A percentile compares a stretch with the other conserved stretches of the same genome.
Conservation (phyloP, 2,113 vertebrate species). For the Seriola dumerili region DNA sequence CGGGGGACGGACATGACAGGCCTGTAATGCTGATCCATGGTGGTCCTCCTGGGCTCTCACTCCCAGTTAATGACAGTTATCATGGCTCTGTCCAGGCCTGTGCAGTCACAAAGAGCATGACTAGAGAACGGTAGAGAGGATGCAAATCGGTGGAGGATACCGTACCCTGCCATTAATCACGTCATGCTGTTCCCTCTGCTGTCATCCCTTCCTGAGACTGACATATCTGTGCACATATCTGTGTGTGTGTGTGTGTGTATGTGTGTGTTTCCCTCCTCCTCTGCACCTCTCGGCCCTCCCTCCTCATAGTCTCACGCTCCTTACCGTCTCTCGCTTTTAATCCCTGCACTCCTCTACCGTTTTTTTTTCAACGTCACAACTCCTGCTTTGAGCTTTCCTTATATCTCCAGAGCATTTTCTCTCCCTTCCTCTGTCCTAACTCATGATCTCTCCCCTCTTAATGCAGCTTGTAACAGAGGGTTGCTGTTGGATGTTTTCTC, state of each 20-base stretch:
- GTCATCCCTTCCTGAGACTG: conserved; percentile 24
- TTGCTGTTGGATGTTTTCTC: conserved; percentile 28
- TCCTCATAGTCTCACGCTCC: background rate
- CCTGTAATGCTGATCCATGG: conserved; percentile 59
- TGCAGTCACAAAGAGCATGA: conserved; percentile 44
- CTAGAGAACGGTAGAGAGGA: conserved; percentile 38
- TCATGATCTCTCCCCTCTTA: background rate
- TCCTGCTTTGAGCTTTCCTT: background rate
- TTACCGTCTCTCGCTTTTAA: background rate
- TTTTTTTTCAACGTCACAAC: background rate
- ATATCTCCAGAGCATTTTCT: background rate
- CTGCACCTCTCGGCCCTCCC: background rate
- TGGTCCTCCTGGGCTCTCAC: conserved; percentile 49
- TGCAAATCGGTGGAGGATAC: conserved; percentile 45
- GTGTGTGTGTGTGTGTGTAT: conserved; percentile 15
- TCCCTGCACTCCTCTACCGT: background rate
- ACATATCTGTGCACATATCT: conserved; percentile 28
- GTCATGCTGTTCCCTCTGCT: conserved; percentile 46
- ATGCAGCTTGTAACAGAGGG: conserved; percentile 19
- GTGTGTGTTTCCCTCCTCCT: conserved; percentile 10
- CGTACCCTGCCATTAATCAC: conserved; percentile 56
- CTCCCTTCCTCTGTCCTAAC: conserved; percentile 1
- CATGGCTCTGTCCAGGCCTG: conserved; percentile 65
- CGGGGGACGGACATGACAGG: conserved; percentile 53
- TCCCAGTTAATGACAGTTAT: conserved; percentile 78